These are phyloP conservation scores for Xiphias gladius DNA, from an alignment of 2,113 vertebrate species.

Conservation along the genomic window DNA sequence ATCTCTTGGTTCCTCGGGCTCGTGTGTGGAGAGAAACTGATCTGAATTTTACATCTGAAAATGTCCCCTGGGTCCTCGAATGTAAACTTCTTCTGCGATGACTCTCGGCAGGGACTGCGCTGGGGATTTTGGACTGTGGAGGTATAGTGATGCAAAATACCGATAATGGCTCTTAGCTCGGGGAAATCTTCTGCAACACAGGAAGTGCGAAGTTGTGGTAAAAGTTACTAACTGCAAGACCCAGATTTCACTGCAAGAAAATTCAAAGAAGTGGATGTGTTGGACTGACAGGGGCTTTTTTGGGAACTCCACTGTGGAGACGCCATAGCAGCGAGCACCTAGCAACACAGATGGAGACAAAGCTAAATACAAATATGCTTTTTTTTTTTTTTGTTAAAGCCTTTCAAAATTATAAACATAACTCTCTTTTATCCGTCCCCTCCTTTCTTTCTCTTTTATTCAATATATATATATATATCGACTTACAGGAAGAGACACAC, in stretches of 20 bases:
- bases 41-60: neutral
- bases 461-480: neutral
- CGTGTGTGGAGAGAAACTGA: neutral
- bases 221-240: neutral
- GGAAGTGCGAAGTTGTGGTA: neutral
- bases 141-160: neutral
- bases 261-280: neutral
- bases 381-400: constrained; percentile 8
- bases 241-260: no score
- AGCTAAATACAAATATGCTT: constrained; percentile 10
- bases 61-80: neutral
- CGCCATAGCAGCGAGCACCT: neutral
- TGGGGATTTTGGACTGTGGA: neutral
- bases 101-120: no score
- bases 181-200: neutral
- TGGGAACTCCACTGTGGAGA: neutral
- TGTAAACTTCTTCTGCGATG: no score
- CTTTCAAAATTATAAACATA: neutral
- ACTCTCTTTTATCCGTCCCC: neutral
- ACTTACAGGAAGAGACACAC: constrained; percentile 53
- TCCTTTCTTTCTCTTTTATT: constrained; percentile 20
- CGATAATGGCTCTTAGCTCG: neutral
- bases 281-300: neutral
- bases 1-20: neutral
- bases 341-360: neutral